phyloP scores from a whole-genome alignment of 2,113 vertebrate genomes.

The Ariopsis seemanni region DNA sequence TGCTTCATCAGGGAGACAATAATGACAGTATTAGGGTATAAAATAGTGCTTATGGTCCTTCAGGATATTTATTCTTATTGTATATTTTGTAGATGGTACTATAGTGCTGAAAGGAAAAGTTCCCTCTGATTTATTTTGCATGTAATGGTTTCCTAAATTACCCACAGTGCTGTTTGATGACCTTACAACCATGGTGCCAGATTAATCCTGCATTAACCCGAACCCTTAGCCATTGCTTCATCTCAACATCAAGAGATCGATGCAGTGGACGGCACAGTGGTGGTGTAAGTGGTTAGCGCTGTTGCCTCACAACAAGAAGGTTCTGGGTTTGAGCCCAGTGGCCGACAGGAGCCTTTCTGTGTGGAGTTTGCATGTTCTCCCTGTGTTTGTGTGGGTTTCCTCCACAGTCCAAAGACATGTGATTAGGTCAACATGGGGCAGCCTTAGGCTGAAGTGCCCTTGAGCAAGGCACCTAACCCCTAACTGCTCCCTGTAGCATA shows the following conservation, averaged over 20 bases:
- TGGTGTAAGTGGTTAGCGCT: too few species aligned
- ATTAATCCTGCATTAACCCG: background rate
- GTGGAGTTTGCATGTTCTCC: too few species aligned
- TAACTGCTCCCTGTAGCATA: too few species aligned
- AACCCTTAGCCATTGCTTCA: background rate
- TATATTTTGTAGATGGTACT: background rate
- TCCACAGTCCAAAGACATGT: too few species aligned
- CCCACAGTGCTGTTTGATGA: background rate
- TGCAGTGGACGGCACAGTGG: background rate
- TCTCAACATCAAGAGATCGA: background rate
- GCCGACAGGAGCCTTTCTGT: too few species aligned
- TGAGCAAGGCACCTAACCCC: too few species aligned
- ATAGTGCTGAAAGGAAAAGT: background rate
- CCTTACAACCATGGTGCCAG: background rate
- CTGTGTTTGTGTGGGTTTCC: too few species aligned
- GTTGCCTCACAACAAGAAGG: too few species aligned
- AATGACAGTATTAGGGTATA: background rate
- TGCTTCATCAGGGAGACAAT: background rate
- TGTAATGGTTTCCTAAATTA: background rate
- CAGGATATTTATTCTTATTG: background rate
- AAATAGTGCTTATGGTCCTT: background rate
- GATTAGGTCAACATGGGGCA: too few species aligned
- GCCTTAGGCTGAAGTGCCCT: too few species aligned
- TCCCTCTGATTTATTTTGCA: background rate
- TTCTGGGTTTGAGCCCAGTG: too few species aligned